A percentile compares a stretch with the other conserved stretches of the same genome.
These are phyloP conservation scores for Diprion similis DNA, from an alignment of 1,140 invertebrate genomes.

Conservation along the genomic window DNA sequence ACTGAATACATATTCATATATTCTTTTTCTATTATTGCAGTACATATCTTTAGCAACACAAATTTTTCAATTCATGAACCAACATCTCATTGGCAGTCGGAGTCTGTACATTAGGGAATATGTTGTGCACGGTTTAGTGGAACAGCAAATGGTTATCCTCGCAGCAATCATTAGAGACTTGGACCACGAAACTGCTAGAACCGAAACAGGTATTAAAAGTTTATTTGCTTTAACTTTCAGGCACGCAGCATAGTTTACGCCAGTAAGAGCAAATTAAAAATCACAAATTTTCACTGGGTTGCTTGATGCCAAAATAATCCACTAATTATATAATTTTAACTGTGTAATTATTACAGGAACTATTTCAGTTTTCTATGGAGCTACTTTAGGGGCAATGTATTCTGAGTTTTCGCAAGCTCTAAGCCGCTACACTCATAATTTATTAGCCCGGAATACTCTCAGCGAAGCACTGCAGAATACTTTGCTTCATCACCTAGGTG, in stretches of 20 bases:
- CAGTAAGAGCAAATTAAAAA: background rate
- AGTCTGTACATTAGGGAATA: constrained; percentile 64
- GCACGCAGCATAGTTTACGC: constrained; percentile 24
- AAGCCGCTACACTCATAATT: constrained; percentile 84
- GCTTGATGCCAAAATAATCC: constrained; percentile 11
- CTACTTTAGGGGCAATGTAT: constrained; percentile 74
- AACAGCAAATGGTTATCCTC: constrained; percentile 82
- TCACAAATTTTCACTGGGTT: constrained; percentile 24
- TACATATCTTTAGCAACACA: constrained; percentile 82
- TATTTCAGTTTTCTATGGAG: constrained; percentile 76
- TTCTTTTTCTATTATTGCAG: constrained; percentile 59
- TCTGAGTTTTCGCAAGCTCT: constrained; percentile 79
- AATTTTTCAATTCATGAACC: constrained; percentile 78
- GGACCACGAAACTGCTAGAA: constrained; percentile 81
- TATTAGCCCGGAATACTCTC: constrained; percentile 76
- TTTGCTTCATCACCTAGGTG: constrained; percentile 76
- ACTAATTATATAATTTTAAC: constrained; percentile 19
- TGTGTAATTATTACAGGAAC: constrained; percentile 64
- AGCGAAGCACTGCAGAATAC: constrained; percentile 74
- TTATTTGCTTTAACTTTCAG: constrained; percentile 16
- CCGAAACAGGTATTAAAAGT: constrained; percentile 71
- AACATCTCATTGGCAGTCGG: constrained; percentile 72
- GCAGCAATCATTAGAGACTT: constrained; percentile 86
- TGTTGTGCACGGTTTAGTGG: constrained; percentile 69
- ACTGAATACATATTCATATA: constrained; percentile 21